Evolutionary conservation across 2,113 vertebrate genomes (phyloP).

Genomic region (Mus musculus): DNA sequence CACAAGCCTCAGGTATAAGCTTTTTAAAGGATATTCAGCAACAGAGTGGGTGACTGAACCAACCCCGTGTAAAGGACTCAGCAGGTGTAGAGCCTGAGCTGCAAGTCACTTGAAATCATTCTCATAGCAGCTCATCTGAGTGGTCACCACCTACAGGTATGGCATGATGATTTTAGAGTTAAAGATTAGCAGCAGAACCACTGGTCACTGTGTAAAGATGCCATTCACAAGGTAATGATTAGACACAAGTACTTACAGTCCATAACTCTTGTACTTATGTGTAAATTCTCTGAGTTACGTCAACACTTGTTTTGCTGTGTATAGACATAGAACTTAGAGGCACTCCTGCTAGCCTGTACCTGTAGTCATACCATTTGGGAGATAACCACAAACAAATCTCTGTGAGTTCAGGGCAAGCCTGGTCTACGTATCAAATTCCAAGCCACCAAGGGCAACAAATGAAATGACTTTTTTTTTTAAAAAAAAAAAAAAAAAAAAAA

Average conservation of each 20-base stretch:
- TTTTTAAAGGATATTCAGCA: background rate
- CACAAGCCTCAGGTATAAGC: background rate
- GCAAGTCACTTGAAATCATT: background rate
- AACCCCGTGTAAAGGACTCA: background rate
- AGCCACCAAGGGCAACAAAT: background rate
- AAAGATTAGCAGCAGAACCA: slow-evolving; percentile 45
- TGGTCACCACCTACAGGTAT: background rate
- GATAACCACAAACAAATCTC: background rate
- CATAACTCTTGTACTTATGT: slow-evolving; percentile 57
- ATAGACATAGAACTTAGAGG: background rate
- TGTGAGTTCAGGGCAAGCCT: background rate
- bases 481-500: background rate
- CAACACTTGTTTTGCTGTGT: background rate
- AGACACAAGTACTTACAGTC: slow-evolving; percentile 56
- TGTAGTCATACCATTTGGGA: background rate
- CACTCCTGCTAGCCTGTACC: background rate
- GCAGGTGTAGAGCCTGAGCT: background rate
- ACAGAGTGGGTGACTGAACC: background rate
- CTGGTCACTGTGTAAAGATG: slow-evolving; percentile 61
- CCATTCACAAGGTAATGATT: background rate
- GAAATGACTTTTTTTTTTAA: background rate
- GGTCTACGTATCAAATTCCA: background rate
- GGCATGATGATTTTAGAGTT: background rate
- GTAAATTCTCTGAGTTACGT: slow-evolving; percentile 69
- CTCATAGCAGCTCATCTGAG: background rate